These are phyloP conservation scores for Leptinotarsa defecta DNA, from an alignment of 1,140 invertebrate genomes.

Conservation along the genomic window DNA sequence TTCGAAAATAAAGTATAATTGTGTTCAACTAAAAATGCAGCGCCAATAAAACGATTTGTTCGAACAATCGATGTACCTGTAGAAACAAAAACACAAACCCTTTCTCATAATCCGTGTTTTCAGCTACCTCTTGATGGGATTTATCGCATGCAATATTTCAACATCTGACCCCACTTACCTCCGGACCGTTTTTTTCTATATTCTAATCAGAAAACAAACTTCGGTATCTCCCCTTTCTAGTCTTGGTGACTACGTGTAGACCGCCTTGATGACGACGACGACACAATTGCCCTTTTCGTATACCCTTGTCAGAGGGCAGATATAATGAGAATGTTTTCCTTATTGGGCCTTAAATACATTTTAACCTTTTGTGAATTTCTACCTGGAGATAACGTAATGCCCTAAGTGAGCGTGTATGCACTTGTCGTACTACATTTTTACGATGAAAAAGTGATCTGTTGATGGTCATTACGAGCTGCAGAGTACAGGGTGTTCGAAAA, in stretches of 20 bases:
- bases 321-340: constrained; percentile 25
- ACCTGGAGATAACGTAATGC: constrained; percentile 19
- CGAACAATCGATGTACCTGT: no score
- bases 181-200: background rate
- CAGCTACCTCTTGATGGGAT: background rate
- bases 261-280: constrained; percentile 9
- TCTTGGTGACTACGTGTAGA: background rate
- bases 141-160: constrained; percentile 1
- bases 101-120: background rate
- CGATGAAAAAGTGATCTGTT: constrained; percentile 8
- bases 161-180: background rate
- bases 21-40: no score
- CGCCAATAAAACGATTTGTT: no score
- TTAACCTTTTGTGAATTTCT: constrained; percentile 25
- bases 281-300: constrained; percentile 19
- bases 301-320: constrained; percentile 20
- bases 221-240: constrained; percentile 9
- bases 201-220: constrained; percentile 8
- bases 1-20: no score
- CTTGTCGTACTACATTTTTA: constrained; percentile 23
- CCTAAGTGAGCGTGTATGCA: constrained; percentile 16
- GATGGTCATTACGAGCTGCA: background rate
- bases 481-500: background rate
- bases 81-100: no score
- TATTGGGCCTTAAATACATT: constrained; percentile 23